phyloP scores from a whole-genome alignment of 2,113 vertebrate genomes.

The Pelusios castaneus region DNA sequence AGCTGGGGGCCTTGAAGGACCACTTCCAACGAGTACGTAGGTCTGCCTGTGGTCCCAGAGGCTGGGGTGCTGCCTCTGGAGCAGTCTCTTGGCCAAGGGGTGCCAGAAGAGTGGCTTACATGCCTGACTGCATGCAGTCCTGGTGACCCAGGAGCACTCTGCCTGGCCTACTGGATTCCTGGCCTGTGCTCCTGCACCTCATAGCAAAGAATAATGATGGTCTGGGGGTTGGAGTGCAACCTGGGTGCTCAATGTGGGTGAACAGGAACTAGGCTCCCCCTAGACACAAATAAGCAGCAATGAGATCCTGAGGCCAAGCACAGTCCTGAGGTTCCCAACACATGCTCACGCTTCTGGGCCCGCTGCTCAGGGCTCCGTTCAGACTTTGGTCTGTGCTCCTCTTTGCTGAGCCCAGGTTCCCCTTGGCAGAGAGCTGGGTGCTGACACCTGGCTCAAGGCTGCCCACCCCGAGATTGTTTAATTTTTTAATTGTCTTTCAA shows the following conservation, averaged over 20 bases:
- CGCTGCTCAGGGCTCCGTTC: background rate
- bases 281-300: background rate
- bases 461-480: background rate
- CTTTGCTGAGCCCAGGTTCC: background rate
- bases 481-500: background rate
- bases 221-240: background rate
- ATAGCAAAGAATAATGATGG: background rate
- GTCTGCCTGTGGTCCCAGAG: background rate
- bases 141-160: background rate
- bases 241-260: background rate
- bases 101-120: no score
- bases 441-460: background rate
- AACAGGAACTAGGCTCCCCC: background rate
- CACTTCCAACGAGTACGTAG: conserved; percentile 21
- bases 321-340: background rate
- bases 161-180: background rate
- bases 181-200: background rate
- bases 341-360: background rate
- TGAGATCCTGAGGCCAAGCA: background rate
- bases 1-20: conserved; percentile 54
- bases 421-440: accelerated
- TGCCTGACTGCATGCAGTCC: background rate
- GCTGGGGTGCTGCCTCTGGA: background rate
- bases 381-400: background rate
- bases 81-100: background rate